Percentiles rank a stretch among this genome's conserved stretches.
Evolutionary conservation across 2,113 vertebrate species (phyloP).

Genomic region (Todiramphus saurophagus): DNA sequence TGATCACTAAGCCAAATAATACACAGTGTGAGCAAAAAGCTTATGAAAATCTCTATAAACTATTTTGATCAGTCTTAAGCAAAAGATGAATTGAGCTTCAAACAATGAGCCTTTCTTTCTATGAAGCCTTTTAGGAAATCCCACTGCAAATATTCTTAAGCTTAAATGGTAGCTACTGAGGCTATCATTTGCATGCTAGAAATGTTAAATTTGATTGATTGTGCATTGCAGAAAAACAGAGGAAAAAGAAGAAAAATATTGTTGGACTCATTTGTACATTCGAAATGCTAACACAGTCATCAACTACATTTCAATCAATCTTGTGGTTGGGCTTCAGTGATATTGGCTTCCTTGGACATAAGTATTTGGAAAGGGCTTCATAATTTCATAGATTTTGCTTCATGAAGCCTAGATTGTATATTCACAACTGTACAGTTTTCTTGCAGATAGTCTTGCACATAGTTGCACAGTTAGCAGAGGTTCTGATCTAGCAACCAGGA

Average conservation of each 20-base stretch:
- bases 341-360: not conserved
- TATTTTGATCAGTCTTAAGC: constrained; percentile 64
- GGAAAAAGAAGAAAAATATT: not conserved
- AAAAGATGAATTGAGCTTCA: constrained; percentile 6
- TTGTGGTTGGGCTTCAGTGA: not conserved
- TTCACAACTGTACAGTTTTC: not conserved
- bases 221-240: not conserved
- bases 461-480: not conserved
- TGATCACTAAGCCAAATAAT: constrained; percentile 54
- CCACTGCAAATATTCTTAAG: not conserved
- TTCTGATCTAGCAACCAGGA: not conserved
- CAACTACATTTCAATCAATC: not conserved
- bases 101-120: constrained; percentile 28
- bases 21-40: constrained; percentile 35
- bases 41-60: constrained; percentile 57
- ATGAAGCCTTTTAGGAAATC: constrained; percentile 42
- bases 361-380: not conserved
- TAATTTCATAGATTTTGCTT: not conserved
- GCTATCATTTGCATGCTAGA: not conserved
- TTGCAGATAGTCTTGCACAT: not conserved
- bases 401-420: not conserved
- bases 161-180: not conserved
- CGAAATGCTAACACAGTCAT: not conserved
- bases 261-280: not conserved
- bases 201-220: not conserved